These are phyloP conservation scores for Hypercompe scribonia DNA, from an alignment of 2,888 invertebrate genomes.

Conservation along the genomic window DNA sequence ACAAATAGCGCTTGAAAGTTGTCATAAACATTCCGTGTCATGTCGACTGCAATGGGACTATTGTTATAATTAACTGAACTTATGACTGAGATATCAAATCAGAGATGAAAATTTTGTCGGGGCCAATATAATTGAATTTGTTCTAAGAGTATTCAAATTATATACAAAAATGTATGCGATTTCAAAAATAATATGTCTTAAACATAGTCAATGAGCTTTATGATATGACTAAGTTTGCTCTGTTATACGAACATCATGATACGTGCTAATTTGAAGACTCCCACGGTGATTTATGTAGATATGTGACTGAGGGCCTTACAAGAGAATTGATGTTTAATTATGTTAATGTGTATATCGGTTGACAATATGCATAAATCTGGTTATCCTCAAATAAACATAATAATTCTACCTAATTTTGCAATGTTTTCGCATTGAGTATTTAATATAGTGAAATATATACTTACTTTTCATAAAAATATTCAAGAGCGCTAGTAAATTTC, in stretches of 20 bases:
- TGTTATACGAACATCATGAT: background rate
- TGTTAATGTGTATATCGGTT: no score
- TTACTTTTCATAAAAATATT: background rate
- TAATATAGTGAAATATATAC: no score
- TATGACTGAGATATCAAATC: background rate
- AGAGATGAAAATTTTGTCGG: background rate
- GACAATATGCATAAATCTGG: background rate
- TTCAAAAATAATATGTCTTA: no score
- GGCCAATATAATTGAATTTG: background rate
- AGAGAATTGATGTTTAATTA: no score
- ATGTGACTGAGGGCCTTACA: no score
- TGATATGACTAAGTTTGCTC: background rate
- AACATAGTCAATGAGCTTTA: background rate
- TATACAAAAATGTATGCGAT: no score
- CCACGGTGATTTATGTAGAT: no score
- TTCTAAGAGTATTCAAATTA: background rate
- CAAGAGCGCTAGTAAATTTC: background rate
- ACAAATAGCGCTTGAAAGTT: constrained; percentile 6
- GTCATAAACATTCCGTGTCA: constrained; percentile 11
- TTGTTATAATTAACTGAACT: background rate
- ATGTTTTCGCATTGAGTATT: background rate
- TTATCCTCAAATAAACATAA: no score
- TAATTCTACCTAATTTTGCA: background rate
- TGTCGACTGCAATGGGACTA: constrained; percentile 11
- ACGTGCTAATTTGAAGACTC: background rate